Evolutionary conservation across 2,113 vertebrate species (phyloP).

Genomic region (Sphaerodactylus townsendi): DNA sequence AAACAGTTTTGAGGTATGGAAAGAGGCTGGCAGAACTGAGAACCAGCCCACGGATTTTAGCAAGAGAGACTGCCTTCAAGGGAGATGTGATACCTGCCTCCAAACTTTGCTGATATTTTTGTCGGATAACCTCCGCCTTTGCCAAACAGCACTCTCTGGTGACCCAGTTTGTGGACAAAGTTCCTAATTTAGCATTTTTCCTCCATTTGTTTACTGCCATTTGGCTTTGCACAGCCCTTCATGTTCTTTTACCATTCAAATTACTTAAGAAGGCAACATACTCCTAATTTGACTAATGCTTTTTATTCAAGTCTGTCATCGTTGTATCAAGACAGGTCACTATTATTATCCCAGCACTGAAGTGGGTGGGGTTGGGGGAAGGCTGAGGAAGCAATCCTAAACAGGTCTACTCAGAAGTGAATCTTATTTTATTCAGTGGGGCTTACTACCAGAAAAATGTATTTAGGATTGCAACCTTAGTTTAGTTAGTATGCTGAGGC

Average conservation of each 20-base stretch:
- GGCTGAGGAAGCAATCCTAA: not conserved
- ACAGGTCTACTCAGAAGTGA: no score
- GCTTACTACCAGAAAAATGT: no score
- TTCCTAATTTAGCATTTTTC: not conserved
- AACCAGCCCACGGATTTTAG: not conserved
- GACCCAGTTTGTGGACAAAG: not conserved
- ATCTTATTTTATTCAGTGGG: no score
- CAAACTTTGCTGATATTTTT: not conserved
- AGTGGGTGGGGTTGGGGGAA: no score
- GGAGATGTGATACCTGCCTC: no score
- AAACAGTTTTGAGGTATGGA: not conserved
- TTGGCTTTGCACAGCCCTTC: no score
- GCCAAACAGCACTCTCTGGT: not conserved
- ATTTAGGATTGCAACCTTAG: not conserved
- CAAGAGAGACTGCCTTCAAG: slow-evolving; percentile 6
- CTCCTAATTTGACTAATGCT: not conserved
- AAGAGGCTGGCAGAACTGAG: not conserved
- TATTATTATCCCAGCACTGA: not conserved
- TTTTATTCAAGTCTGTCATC: not conserved
- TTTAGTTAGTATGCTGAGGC: not conserved
- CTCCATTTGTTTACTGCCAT: not conserved
- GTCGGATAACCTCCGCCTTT: not conserved
- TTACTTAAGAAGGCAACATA: no score
- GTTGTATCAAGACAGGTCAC: not conserved
- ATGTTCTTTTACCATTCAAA: not conserved